Conservation (phyloP, 2,888 invertebrate genomes). For the Hypselothyrea guttata region DNA sequence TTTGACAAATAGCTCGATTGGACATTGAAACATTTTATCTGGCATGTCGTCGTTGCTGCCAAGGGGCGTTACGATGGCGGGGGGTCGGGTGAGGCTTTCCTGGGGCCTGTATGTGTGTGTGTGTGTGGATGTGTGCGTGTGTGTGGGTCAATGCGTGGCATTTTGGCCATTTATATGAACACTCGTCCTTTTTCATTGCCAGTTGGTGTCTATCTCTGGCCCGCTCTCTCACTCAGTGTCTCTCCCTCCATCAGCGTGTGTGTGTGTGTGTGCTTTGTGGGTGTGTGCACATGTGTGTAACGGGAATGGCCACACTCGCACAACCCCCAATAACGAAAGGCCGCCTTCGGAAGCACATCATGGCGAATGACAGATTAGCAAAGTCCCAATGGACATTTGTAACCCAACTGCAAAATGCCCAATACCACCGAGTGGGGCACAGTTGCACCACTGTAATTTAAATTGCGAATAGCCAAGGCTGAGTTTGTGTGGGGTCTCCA, state of each 20-base stretch:
- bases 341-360: slow-evolving; percentile 75
- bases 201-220: slow-evolving; percentile 48
- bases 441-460: slow-evolving; percentile 60
- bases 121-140: slow-evolving; percentile 73
- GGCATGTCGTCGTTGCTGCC: slow-evolving; percentile 69
- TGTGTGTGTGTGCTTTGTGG: slow-evolving; percentile 19
- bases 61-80: slow-evolving; percentile 7
- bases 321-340: slow-evolving; percentile 53
- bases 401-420: slow-evolving; percentile 69
- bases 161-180: slow-evolving; percentile 80
- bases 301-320: slow-evolving; percentile 30
- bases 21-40: slow-evolving; percentile 81
- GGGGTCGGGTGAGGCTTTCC: slow-evolving; percentile 26
- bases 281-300: slow-evolving; percentile 50
- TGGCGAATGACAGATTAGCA: slow-evolving; percentile 79
- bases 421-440: slow-evolving; percentile 36
- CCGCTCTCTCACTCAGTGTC: slow-evolving; percentile 4
- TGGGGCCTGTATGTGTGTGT: slow-evolving; percentile 66
- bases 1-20: slow-evolving; percentile 80
- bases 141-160: slow-evolving; percentile 77
- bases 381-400: slow-evolving; percentile 79
- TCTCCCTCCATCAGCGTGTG: slow-evolving; percentile 3
- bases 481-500: not conserved
- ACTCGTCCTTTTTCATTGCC: slow-evolving; percentile 75
- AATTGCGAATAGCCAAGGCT: slow-evolving; percentile 53